Evolutionary conservation across 2,113 vertebrate species (phyloP).

Genomic region (Mormoops blainvillei): DNA sequence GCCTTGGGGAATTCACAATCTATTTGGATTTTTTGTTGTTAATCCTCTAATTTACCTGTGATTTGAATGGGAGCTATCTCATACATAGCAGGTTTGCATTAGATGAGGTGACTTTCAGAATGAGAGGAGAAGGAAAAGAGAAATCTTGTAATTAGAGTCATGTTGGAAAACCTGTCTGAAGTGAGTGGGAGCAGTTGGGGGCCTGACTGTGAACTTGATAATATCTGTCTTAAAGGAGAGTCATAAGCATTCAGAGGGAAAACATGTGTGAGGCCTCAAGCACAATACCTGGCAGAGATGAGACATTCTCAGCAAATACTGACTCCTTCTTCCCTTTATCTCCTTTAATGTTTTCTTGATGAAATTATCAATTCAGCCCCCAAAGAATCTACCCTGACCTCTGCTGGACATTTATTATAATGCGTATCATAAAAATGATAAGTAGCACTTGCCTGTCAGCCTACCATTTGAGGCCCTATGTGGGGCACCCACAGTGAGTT

Average conservation of each 20-base stretch:
- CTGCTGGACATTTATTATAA: conserved; percentile 46
- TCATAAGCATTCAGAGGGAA: not conserved
- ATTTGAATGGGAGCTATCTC: not conserved
- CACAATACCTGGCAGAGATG: not conserved
- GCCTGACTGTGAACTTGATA: not conserved
- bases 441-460: not conserved
- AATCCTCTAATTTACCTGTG: not conserved
- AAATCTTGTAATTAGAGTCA: not conserved
- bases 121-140: not conserved
- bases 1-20: not conserved
- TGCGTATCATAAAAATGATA: not conserved
- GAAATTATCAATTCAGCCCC: not conserved
- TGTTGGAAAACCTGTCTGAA: not conserved
- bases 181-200: not conserved
- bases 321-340: not conserved
- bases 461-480: not conserved
- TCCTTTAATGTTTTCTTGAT: not conserved
- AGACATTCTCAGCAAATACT: not conserved
- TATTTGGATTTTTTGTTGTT: not conserved
- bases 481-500: not conserved
- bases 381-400: conserved; percentile 20
- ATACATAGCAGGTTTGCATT: not conserved
- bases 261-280: not conserved
- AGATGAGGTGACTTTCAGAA: not conserved
- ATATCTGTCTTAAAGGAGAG: not conserved